Conservation (phyloP, 1,140 invertebrate genomes). For the Anagrus nilaparvatae region DNA sequence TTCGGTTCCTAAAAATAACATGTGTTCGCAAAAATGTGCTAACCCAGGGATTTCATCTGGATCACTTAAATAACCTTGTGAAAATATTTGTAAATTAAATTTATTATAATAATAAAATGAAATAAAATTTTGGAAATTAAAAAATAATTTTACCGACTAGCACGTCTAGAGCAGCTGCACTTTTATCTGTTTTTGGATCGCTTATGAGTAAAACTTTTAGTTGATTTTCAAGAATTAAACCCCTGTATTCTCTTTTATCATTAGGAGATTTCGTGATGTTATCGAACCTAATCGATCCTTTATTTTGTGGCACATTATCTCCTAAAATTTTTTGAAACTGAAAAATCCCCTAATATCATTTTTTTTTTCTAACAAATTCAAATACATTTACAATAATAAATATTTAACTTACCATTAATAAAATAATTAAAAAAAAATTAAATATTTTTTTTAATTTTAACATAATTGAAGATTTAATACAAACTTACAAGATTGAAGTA, state of each 20-base stretch:
- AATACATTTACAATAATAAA: too few relatives aligned
- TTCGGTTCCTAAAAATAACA: conserved; percentile 92
- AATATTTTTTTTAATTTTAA: too few relatives aligned
- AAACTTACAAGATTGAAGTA: too few relatives aligned
- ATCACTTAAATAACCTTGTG: conserved; percentile 71
- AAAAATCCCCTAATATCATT: too few relatives aligned
- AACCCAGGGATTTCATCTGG: conserved; percentile 77
- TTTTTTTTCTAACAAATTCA: too few relatives aligned
- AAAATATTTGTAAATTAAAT: conserved; percentile 1
- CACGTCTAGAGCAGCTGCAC: conserved; percentile 73
- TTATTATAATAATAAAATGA: conserved; percentile 7
- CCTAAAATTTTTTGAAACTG: too few relatives aligned
- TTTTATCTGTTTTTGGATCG: conserved; percentile 84
- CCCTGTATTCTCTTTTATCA: conserved; percentile 72
- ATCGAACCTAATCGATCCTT: conserved; percentile 30
- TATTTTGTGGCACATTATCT: too few relatives aligned
- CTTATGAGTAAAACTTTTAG: conserved; percentile 84
- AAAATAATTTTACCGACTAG: conserved; percentile 54
- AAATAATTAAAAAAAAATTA: too few relatives aligned
- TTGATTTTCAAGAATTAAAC: conserved; percentile 70
- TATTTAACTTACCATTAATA: too few relatives aligned
- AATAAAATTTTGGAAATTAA: conserved; percentile 2
- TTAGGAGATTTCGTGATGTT: conserved; percentile 67
- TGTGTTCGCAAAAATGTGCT: conserved; percentile 95
- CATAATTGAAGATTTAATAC: too few relatives aligned